These are phyloP conservation scores for Callipepla californica DNA, from an alignment of 2,113 vertebrate genomes.

Conservation along the genomic window DNA sequence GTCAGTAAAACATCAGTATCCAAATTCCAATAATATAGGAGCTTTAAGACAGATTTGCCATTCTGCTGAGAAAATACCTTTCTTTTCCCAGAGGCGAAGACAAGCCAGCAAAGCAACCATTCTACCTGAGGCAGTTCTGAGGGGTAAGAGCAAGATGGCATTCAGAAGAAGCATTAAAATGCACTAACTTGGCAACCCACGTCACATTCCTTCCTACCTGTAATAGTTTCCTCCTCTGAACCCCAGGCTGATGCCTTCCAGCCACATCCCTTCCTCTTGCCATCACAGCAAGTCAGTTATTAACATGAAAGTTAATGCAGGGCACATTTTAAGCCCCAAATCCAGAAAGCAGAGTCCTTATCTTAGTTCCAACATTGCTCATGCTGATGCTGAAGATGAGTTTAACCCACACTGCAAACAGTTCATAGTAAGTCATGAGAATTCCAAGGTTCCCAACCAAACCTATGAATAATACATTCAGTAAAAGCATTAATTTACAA, in stretches of 20 bases:
- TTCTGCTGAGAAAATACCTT: not conserved
- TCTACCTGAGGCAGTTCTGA: not conserved
- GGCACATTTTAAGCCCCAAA: not conserved
- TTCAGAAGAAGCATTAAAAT: not conserved
- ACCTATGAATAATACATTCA: not conserved
- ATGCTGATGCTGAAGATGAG: not conserved
- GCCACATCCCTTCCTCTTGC: not conserved
- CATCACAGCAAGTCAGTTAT: not conserved
- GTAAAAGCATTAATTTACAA: not conserved
- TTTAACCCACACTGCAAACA: not conserved
- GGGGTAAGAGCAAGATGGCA: not conserved
- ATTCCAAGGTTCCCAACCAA: not conserved
- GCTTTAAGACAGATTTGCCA: not conserved
- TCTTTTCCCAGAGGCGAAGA: not conserved
- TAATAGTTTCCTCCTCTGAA: not conserved
- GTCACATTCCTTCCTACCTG: slow-evolving; percentile 4
- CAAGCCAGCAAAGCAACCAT: not conserved
- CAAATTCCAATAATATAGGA: not conserved
- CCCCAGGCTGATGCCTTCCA: not conserved
- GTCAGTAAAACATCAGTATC: not conserved
- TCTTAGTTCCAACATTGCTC: not conserved
- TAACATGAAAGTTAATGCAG: not conserved
- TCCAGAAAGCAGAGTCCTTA: not conserved
- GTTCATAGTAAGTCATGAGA: not conserved
- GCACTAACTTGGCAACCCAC: not conserved